phyloP scores from a whole-genome alignment of 2,888 invertebrate genomes.

The Trichopria drosophilae region DNA sequence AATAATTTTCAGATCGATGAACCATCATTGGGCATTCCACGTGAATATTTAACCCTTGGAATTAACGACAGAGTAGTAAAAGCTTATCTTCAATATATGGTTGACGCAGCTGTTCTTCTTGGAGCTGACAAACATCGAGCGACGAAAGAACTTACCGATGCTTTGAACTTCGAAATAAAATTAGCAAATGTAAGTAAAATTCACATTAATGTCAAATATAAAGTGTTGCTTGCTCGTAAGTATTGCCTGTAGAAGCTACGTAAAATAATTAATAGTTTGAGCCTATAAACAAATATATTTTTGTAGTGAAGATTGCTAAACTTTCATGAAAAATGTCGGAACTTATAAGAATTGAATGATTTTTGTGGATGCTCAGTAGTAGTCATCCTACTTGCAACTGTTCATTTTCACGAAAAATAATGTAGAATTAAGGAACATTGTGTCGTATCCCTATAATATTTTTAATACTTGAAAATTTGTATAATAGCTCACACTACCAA shows the following conservation, averaged over 20 bases:
- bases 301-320: too few species aligned
- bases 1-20: slow-evolving; percentile 81
- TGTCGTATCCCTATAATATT: too few species aligned
- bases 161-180: slow-evolving; percentile 81
- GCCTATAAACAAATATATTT: too few species aligned
- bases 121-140: slow-evolving; percentile 75
- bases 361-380: too few species aligned
- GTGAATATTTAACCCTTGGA: slow-evolving; percentile 82
- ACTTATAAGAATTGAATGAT: slow-evolving; percentile 67
- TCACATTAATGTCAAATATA: too few species aligned
- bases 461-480: too few species aligned
- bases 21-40: slow-evolving; percentile 76
- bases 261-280: too few species aligned
- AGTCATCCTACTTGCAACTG: background rate
- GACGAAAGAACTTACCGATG: slow-evolving; percentile 70
- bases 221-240: too few species aligned
- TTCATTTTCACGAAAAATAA: too few species aligned
- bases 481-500: slow-evolving; percentile 60
- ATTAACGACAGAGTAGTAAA: slow-evolving; percentile 76
- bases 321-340: too few species aligned
- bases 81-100: slow-evolving; percentile 81
- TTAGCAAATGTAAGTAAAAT: slow-evolving; percentile 86
- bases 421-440: too few species aligned
- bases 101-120: slow-evolving; percentile 79
- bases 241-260: too few species aligned